These are phyloP conservation scores for Emydoidea blandingii DNA, from an alignment of 2,797 vertebrate species.

Conservation along the genomic window DNA sequence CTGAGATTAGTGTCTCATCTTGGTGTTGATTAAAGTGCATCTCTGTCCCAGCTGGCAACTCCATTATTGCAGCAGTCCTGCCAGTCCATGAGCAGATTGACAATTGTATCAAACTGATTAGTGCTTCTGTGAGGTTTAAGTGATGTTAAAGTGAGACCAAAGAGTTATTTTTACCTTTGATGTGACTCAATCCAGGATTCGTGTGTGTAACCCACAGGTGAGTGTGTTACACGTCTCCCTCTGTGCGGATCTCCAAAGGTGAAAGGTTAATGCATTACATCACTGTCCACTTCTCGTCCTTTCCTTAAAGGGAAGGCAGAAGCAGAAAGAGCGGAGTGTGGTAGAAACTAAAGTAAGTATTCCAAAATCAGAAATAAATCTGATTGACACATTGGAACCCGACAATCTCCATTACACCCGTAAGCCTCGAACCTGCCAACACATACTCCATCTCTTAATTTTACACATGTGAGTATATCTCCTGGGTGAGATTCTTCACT, in stretches of 20 bases:
- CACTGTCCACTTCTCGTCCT: not conserved
- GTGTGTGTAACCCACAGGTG: not conserved
- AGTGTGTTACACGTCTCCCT: no score
- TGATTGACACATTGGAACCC: no score
- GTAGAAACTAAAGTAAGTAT: not conserved
- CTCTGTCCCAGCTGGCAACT: not conserved
- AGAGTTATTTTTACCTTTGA: not conserved
- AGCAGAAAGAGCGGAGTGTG: not conserved
- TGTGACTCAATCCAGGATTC: not conserved
- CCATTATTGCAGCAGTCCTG: not conserved
- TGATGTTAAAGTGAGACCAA: not conserved
- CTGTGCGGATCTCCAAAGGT: not conserved
- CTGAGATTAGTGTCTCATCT: not conserved
- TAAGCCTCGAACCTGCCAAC: no score
- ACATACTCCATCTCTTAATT: not conserved
- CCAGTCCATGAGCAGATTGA: not conserved
- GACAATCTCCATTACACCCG: no score
- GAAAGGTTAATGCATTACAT: not conserved
- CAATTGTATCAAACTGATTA: not conserved
- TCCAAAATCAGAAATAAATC: not conserved
- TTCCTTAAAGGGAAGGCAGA: not conserved
- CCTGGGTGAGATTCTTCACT: not conserved
- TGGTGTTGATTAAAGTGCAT: not conserved
- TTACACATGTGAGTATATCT: not conserved
- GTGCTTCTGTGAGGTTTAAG: not conserved